Base-by-base conservation (phyloP, 2,888 invertebrate species). In the Drosophila monieri region DNA sequence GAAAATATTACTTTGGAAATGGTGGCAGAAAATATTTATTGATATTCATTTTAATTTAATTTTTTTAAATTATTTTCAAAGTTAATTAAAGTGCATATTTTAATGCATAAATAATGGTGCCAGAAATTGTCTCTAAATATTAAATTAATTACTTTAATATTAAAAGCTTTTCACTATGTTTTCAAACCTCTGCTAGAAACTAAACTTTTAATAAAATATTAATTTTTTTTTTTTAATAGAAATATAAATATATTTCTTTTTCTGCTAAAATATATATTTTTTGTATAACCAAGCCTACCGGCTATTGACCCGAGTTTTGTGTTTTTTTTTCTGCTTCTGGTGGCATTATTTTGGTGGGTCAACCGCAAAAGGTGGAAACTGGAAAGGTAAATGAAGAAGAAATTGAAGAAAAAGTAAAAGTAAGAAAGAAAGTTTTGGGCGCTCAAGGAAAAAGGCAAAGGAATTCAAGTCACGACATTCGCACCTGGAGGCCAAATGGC, bases 381-480 rank as follows among this genome's bases (percentile, higher is more conserved):
- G n/a, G 8, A 3, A 44, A 35, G n/a, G 23, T 9, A 43, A 27
- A 32, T 32, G 12, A 5, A 18, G 18, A 18, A 47, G 41, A 61
- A 39, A 53, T 37, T 59, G 43, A 57, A 49, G 41, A 41, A 48
- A 58, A 61, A 27, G 57, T 15, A 15, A 39, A 39, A 15, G 37
- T 25, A 27, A 39, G 18, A 43, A 43, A 15, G 44, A 48, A 77
- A 56, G 53, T 12, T 65, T 62, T 18, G 52, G 46, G 48, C 27
- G 46, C 12, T 21, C 21, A 25, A 37, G 6, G 49, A 65, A 55
- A 41, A 67, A 51, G 47, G 49, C 27, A 35, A n/a, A 32, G 43
- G 55, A 78, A 80, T 78, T 78, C 68, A 78, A 78, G 76, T 78
- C 78, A 76, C 68, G 78, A 75, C 68, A 80, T 68, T 68, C 76